Conservation (phyloP, 2,888 invertebrate species). For the Latrodectus elegans region DNA sequence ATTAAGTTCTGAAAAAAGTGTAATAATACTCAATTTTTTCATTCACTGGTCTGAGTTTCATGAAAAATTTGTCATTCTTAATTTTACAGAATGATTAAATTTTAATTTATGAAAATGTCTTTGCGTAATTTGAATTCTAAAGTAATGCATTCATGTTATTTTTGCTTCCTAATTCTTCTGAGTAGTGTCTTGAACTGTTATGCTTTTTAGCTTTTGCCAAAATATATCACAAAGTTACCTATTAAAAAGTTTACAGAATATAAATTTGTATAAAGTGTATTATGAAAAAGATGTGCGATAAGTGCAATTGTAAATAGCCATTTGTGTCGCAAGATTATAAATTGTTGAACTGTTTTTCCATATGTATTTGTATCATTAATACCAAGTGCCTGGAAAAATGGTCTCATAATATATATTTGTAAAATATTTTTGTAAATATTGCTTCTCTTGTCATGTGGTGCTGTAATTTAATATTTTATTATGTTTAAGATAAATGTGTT, state of each 20-base stretch:
- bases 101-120: too few species aligned
- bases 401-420: slow-evolving; percentile 34
- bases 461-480: not conserved
- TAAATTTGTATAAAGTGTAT: slow-evolving; percentile 11
- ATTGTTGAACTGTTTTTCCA: not conserved
- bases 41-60: not conserved
- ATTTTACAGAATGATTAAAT: too few species aligned
- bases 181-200: too few species aligned
- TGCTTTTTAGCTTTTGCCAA: too few species aligned
- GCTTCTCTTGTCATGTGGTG: slow-evolving; percentile 24
- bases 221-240: too few species aligned
- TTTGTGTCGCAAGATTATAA: slow-evolving; percentile 13
- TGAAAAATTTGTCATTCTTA: too few species aligned
- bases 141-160: too few species aligned
- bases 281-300: slow-evolving; percentile 19
- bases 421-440: slow-evolving; percentile 52
- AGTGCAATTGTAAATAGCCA: slow-evolving; percentile 66
- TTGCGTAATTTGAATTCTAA: too few species aligned
- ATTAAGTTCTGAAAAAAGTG: not conserved
- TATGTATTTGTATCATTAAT: slow-evolving; percentile 1
- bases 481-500: not conserved
- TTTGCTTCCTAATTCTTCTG: too few species aligned
- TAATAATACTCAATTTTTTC: not conserved
- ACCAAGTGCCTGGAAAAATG: slow-evolving; percentile 33
- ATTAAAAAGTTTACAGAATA: too few species aligned